Percentiles rank a stretch among this genome's conserved stretches.
Conservation (phyloP, 2,113 vertebrate species). For the Poicephalus gulielmi region DNA sequence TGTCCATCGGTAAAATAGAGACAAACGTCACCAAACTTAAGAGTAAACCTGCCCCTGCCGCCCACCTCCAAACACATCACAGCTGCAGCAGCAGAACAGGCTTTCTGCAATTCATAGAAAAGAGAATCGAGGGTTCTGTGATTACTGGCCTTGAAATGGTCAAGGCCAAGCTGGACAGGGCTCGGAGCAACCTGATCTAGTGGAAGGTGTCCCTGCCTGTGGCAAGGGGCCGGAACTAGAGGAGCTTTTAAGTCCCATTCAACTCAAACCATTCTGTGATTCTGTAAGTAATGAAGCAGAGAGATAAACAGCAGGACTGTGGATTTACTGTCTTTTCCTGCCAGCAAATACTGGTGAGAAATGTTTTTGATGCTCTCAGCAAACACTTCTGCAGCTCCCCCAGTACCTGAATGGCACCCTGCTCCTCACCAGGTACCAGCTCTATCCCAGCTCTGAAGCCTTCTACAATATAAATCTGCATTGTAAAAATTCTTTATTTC, state of each 20-base stretch:
- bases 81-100: neutral
- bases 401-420: neutral
- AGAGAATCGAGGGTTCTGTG: no score
- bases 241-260: no score
- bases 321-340: neutral
- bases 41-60: neutral
- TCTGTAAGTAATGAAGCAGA: neutral
- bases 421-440: neutral
- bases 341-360: neutral
- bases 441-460: neutral
- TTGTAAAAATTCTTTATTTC: neutral
- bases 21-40: neutral
- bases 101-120: no score
- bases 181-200: no score
- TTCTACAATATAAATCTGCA: neutral
- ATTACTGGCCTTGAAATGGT: no score
- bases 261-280: no score
- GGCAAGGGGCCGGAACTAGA: no score
- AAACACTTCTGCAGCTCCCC: neutral
- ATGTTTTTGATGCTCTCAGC: neutral
- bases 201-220: no score
- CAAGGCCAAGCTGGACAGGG: no score
- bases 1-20: neutral
- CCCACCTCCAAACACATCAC: accelerated
- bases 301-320: neutral